Evolutionary conservation across 2,113 vertebrate genomes (phyloP), one percentile per base, ranked within the genome.

Genomic region (Gallinago undulata): DNA sequence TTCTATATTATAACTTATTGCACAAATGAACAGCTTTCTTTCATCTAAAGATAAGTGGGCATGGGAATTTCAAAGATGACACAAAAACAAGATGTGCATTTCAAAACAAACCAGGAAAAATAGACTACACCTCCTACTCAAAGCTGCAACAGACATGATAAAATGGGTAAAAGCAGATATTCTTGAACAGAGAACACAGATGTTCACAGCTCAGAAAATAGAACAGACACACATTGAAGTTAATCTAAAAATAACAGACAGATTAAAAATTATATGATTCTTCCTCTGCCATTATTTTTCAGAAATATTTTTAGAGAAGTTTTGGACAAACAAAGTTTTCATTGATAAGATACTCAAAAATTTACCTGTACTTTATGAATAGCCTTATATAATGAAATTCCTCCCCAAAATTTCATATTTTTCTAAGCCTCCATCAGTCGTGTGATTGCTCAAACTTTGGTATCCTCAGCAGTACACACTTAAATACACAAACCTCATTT

Each of bases 41-140:
- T 91, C 66, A 87, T 68, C 48, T 87, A 84, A 85, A 93, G 59
- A 53, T 77, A 93, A 94, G 81, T 84, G 73, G 72, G 93, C 69
- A 94, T 43, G 85, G 72, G 91, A 96, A 93, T 95, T 96, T 94
- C 43, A 94, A 91, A 88, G 80, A 89, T 66, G 84, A 93, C 92
- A 96, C 2, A 67, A 91, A 97, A 95, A 23, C 84, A 94, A 94
- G 70, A 94, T 87, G 59, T 45, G 69, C 76, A 87, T 93, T 97
- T 96, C 89, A 96, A 97, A 97, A 97, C 76, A 96, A 94, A 93
- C 55, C 28, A 56, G 66, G 60, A 93, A 94, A 97, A 97, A 96
- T 33, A 97, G 84, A 91, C 56, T 90, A 68, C 45, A 89, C 77
- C 76, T 96, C 96, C 97, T 89, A 96, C 93, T 94, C 89, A 96